phyloP scores from a whole-genome alignment of 1,140 invertebrate genomes.

The Palaemon carinicauda region DNA sequence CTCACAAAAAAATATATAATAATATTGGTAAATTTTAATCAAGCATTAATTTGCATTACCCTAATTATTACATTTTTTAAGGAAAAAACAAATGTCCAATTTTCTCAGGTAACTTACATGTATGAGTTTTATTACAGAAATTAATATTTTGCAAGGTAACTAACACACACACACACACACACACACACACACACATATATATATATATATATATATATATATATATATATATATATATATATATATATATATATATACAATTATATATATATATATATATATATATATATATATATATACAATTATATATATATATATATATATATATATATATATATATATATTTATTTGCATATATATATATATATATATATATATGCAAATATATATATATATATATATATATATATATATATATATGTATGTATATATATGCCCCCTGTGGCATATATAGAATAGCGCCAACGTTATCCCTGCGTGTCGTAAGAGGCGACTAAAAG shows the following conservation, averaged over 20 bases:
- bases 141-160: too few species aligned
- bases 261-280: not conserved
- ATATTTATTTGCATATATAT: not conserved
- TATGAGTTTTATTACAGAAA: too few species aligned
- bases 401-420: slow-evolving; percentile 5
- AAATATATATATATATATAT: not conserved
- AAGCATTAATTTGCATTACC: too few species aligned
- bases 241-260: not conserved
- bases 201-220: not conserved
- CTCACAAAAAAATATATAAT: too few species aligned
- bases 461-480: too few species aligned
- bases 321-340: slow-evolving; percentile 9
- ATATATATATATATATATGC: slow-evolving; percentile 9
- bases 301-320: not conserved
- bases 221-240: not conserved
- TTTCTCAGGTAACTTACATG: too few species aligned
- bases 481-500: too few species aligned
- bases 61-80: too few species aligned
- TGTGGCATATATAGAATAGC: too few species aligned
- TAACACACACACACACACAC: too few species aligned
- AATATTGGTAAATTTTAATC: too few species aligned
- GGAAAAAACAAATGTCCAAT: too few species aligned
- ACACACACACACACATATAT: slow-evolving; percentile 9
- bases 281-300: not conserved
- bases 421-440: not conserved